Evolutionary conservation across 2,113 vertebrate genomes (phyloP).

Genomic region (Balaenoptera acutorostrata): DNA sequence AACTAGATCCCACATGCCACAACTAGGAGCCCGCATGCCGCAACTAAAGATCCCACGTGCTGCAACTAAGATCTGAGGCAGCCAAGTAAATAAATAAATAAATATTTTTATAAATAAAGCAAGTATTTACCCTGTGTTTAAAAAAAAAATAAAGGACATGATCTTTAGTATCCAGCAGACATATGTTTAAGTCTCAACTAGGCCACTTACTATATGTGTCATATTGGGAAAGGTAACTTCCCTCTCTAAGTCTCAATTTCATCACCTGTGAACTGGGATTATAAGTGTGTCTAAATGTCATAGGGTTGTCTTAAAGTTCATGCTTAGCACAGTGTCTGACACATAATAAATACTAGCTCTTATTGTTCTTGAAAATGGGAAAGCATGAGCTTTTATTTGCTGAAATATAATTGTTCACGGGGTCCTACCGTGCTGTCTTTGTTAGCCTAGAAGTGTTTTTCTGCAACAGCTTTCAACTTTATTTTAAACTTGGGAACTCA

Average conservation of each 20-base stretch:
- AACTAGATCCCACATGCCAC: too few species aligned
- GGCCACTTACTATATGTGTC: background rate
- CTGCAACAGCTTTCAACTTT: constrained; percentile 33
- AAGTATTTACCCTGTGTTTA: too few species aligned
- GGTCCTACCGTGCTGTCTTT: background rate
- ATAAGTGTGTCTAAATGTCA: background rate
- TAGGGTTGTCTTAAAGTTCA: background rate
- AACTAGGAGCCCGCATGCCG: too few species aligned
- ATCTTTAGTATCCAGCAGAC: background rate
- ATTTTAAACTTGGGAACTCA: constrained; percentile 52
- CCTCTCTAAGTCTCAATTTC: background rate
- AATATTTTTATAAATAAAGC: too few species aligned
- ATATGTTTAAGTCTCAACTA: background rate
- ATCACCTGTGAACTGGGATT: background rate
- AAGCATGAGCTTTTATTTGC: constrained; percentile 8
- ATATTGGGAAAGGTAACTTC: constrained; percentile 1
- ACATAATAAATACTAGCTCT: background rate
- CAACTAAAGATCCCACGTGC: too few species aligned
- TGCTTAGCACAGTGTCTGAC: background rate
- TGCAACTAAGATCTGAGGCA: too few species aligned
- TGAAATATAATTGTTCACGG: background rate
- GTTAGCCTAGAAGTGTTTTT: background rate
- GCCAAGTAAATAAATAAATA: too few species aligned
- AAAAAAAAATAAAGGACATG: background rate
- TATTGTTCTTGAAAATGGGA: background rate